Percentiles rank a stretch among this genome's conserved stretches.
phyloP scores from a whole-genome alignment of 1,140 invertebrate genomes.

The Bombus huntii region DNA sequence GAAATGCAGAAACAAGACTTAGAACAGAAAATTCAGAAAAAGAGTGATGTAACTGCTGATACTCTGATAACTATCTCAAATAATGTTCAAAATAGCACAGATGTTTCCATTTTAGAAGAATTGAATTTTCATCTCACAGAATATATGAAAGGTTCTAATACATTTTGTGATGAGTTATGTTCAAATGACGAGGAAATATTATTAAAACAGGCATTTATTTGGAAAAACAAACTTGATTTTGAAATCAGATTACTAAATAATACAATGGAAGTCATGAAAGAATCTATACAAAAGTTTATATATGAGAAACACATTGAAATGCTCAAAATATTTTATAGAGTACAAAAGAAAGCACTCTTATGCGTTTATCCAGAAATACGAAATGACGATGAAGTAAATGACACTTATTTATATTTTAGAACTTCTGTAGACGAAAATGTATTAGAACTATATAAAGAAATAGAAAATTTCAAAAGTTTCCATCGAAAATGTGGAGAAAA shows the following conservation, averaged over 20 bases:
- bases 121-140: conserved; percentile 13
- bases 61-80: neutral
- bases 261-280: conserved; percentile 46
- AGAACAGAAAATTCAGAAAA: neutral
- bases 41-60: neutral
- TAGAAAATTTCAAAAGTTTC: conserved; percentile 74
- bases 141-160: conserved; percentile 3
- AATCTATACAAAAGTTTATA: conserved; percentile 59
- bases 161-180: neutral
- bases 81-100: neutral
- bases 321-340: conserved; percentile 68
- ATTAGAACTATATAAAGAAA: conserved; percentile 70
- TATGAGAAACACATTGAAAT: conserved; percentile 66
- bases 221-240: conserved; percentile 74
- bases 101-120: conserved; percentile 22
- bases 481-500: conserved; percentile 48
- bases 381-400: conserved; percentile 72
- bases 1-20: neutral
- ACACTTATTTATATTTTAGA: conserved; percentile 70
- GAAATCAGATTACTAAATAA: conserved; percentile 71
- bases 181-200: conserved; percentile 30
- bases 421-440: conserved; percentile 64
- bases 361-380: conserved; percentile 76
- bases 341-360: conserved; percentile 74
- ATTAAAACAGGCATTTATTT: conserved; percentile 60